These are phyloP conservation scores for Agonopterix subpropinquella DNA, from an alignment of 2,888 invertebrate species.

Conservation along the genomic window DNA sequence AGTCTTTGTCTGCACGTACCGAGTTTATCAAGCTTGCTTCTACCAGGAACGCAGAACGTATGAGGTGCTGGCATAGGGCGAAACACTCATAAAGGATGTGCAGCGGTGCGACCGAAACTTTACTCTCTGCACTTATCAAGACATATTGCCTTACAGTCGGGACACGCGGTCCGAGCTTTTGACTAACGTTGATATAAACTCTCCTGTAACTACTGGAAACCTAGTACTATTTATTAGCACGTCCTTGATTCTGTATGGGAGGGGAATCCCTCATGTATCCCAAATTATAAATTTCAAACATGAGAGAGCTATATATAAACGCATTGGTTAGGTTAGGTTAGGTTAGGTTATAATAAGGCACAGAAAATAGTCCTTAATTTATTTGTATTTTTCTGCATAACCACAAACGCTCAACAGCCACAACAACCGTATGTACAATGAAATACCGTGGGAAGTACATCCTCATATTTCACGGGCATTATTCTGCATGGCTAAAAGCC, in stretches of 20 bases:
- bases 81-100: conserved; percentile 34
- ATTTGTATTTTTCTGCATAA: too few species aligned
- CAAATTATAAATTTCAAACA: too few species aligned
- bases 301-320: too few species aligned
- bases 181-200: too few species aligned
- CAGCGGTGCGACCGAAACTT: conserved; percentile 38
- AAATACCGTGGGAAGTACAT: conserved; percentile 12
- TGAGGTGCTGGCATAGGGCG: conserved; percentile 22
- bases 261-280: too few species aligned
- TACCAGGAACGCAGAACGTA: conserved; percentile 29
- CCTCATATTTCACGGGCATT: conserved; percentile 35
- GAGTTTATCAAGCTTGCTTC: neutral
- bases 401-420: neutral
- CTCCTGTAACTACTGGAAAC: too few species aligned
- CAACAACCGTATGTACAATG: conserved; percentile 17
- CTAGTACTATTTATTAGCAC: too few species aligned
- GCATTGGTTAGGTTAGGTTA: too few species aligned
- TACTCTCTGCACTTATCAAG: conserved; percentile 43
- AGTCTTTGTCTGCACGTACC: conserved; percentile 3
- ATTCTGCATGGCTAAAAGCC: conserved; percentile 41
- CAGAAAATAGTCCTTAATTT: too few species aligned
- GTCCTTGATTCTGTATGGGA: too few species aligned
- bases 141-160: conserved; percentile 30
- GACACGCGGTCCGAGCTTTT: too few species aligned
- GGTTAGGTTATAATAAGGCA: too few species aligned